phyloP scores from a whole-genome alignment of 2,797 vertebrate species.

The Poecilia gillii region DNA sequence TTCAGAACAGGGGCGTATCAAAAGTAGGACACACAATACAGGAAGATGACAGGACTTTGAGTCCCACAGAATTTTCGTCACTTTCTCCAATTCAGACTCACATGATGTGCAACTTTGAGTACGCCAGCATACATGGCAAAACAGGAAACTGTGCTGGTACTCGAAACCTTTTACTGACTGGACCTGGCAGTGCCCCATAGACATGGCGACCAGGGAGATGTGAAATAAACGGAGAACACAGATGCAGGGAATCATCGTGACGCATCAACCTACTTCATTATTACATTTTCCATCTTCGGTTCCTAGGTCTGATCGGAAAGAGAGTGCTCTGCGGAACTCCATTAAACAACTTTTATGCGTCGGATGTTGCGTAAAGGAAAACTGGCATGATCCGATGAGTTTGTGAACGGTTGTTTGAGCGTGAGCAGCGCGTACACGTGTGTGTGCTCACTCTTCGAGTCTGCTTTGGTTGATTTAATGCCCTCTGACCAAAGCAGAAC shows the following conservation, averaged over 20 bases:
- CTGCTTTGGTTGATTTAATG: slow-evolving; percentile 41
- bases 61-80: background rate
- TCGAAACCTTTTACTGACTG: slow-evolving; percentile 19
- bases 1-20: background rate
- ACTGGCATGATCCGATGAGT: slow-evolving; percentile 39
- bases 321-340: background rate
- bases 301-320: background rate
- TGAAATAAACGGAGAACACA: slow-evolving; percentile 37
- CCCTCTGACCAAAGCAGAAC: slow-evolving; percentile 20
- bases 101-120: background rate
- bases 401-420: slow-evolving; percentile 15
- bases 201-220: slow-evolving; percentile 18
- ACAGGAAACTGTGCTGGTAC: background rate
- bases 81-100: background rate
- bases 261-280: slow-evolving; percentile 51
- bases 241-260: slow-evolving; percentile 18
- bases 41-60: background rate
- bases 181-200: background rate
- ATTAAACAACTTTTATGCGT: slow-evolving; percentile 25
- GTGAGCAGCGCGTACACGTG: background rate
- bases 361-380: slow-evolving; percentile 50
- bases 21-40: background rate
- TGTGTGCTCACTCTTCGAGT: slow-evolving; percentile 7
- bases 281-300: slow-evolving; percentile 44
- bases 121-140: background rate